Evolutionary conservation across 2,113 vertebrate species (phyloP), one percentile per base, ranked within the genome.

Genomic region (cattle (Bos taurus)): DNA sequence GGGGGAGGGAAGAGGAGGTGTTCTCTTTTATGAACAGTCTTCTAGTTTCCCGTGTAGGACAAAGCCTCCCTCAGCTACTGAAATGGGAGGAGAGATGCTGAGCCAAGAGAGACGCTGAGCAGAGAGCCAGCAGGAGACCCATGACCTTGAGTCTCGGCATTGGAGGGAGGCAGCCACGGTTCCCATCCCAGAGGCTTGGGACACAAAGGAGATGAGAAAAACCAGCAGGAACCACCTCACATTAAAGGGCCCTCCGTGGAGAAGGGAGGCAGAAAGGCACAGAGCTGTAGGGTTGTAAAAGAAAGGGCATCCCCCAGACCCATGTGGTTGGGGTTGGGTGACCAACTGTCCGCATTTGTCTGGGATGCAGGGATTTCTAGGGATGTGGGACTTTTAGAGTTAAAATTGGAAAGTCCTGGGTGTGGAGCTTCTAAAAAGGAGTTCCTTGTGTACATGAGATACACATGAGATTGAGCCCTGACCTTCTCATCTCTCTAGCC

Each of bases 11-110:
- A 23, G 74, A 7, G 30, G 64, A 52, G 36, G 33, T 25, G 33
- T 30, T 30, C 3, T 88, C 81, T 85, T 95, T 93, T 86, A 30
- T 91, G 86, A 40, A 54, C 12, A 6, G 1, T 77, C 85, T 60
- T 30, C 46, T 67, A 15, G 48, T 59, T 33, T 33, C 82, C 21
- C 1, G 0, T 0, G 17, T 11, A 10, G 19, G 33, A 91, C 83
- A 96, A 89, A 95, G 94, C 43, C 48, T 64, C 90, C 94, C 71
- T 33, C 2, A 7, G 87, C 67, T 48, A 8, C 57, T 28, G n/a
- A 43, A 3, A 43, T 16, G 33, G 74, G 21, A 36, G 83, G 80
- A 96, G 52, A 92, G 92, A 87, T 80, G 90, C 90, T 92, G 88
- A 81, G 94, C 89, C 0, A 1, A 74, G 87, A 96, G 62, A 91